Base-by-base conservation (phyloP, 2,113 vertebrate species). In the Psephotus haematonotus region DNA sequence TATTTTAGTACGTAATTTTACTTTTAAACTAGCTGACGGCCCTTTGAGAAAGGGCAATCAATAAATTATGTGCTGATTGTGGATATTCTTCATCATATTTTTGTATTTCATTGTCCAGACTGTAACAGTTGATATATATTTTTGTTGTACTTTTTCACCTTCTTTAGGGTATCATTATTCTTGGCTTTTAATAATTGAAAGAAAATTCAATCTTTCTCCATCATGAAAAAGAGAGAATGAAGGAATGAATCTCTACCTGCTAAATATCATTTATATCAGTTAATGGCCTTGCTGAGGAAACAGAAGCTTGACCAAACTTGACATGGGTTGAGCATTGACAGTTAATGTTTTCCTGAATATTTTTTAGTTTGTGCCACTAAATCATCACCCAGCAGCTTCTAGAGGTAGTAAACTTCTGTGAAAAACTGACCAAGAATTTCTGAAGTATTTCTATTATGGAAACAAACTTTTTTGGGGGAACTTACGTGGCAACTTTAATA, bases 11-110 rank as follows among this genome's bases (percentile, higher is more conserved):
- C 1, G 70, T 95, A 93, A 95, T 96, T 97, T 96, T 95, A 93
- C 92, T 97, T 93, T 96, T 92, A 95, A 97, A 95, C 78, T 82
- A 96, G 94, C 88, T 92, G 95, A 91, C 92, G 88, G 84, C 63
- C 75, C 81, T 88, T 95, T 95, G 89, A 91, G 75, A 87, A 95
- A 92, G 86, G 75, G 46, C 29, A 2, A 92, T 96, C 94, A 96
- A 97, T 97, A 92, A 96, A 96, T 96, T 92, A 89, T 74, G 50
- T 95, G 91, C 92, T 91, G 91, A 95, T 96, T 87, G 81, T 93
- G 83, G 65, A 55, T 88, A 83, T 95, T 95, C 90, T 94, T 95
- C 39, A 47, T 94, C 79, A 68, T 90, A 88, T 75, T 95, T 69
- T 96, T 78, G 79, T 94, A 64, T 96, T 94, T 96, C 82, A 55